A percentile compares a stretch with the other conserved stretches of the same genome.
phyloP scores from a whole-genome alignment of 1,140 invertebrate genomes.

The Drosophila lowei region DNA sequence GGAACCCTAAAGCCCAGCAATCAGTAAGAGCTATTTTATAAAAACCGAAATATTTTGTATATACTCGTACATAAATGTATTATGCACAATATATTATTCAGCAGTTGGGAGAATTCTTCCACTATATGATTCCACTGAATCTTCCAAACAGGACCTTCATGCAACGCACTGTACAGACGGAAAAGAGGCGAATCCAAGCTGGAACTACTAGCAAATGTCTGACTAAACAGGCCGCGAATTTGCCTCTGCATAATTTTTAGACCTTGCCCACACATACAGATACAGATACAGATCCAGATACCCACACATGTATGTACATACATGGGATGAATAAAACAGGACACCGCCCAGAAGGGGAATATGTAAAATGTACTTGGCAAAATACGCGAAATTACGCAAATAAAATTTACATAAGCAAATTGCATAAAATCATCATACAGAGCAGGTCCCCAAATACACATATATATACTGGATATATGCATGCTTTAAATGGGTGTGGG shows the following conservation, averaged over 20 bases:
- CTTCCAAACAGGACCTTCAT: no score
- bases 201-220: neutral
- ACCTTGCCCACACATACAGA: neutral
- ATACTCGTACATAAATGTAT: no score
- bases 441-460: conserved; percentile 10
- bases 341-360: neutral
- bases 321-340: conserved; percentile 5
- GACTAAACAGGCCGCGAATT: conserved; percentile 15
- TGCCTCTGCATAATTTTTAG: conserved; percentile 17
- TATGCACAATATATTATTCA: no score
- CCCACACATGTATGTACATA: neutral
- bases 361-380: conserved; percentile 31
- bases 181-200: no score
- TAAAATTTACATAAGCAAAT: conserved; percentile 57
- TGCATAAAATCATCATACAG: conserved; percentile 49
- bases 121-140: no score
- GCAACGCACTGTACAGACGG: no score
- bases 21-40: no score
- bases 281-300: neutral
- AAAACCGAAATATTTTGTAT: no score
- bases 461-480: neutral
- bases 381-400: conserved; percentile 50
- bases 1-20: no score
- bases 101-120: no score
- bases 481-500: neutral